These are phyloP conservation scores for Dicrurus megarhynchus DNA, from an alignment of 2,113 vertebrate genomes.

Conservation along the genomic window DNA sequence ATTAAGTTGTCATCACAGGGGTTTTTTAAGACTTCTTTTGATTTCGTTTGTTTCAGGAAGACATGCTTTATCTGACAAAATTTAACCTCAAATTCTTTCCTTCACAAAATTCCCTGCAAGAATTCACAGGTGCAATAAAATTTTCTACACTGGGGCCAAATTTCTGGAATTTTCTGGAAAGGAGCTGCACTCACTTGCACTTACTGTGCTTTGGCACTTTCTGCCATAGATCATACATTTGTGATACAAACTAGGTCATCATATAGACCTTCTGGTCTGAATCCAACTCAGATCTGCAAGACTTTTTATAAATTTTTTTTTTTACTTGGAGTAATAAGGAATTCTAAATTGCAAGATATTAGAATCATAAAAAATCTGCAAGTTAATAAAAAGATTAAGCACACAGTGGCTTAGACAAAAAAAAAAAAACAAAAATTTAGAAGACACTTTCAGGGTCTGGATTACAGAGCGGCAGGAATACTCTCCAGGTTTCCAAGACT, in stretches of 20 bases:
- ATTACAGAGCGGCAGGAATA: background rate
- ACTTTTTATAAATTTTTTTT: background rate
- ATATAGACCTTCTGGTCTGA: background rate
- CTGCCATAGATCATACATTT: background rate
- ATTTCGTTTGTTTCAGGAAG: background rate
- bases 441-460: background rate
- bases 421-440: background rate
- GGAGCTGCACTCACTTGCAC: accelerated
- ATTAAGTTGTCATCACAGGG: background rate
- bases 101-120: background rate
- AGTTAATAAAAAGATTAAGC: background rate
- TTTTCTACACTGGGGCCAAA: background rate
- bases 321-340: background rate
- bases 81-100: background rate
- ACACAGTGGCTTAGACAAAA: background rate
- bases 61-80: background rate
- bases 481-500: background rate
- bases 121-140: accelerated
- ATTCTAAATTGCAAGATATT: background rate
- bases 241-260: background rate
- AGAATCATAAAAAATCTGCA: background rate
- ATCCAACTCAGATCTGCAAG: background rate
- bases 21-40: background rate
- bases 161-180: background rate
- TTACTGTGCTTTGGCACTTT: background rate